Percentiles rank a stretch among this genome's conserved stretches.
Evolutionary conservation across 1,140 invertebrate genomes (phyloP).

Genomic region (Neodiprion virginianus): DNA sequence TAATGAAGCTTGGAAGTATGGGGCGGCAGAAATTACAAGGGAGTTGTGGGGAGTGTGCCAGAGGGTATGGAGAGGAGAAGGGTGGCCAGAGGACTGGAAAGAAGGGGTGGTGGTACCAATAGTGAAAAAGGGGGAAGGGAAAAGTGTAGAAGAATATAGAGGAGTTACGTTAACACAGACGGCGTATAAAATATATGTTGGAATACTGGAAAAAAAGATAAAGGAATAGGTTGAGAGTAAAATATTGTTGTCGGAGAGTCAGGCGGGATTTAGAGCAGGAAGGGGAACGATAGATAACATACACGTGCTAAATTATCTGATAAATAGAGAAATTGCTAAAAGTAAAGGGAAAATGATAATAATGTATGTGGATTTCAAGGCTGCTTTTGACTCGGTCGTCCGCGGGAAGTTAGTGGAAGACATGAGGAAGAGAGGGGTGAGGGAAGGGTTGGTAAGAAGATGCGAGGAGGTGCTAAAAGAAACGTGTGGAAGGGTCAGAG

Average conservation of each 20-base stretch:
- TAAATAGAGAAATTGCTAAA: background rate
- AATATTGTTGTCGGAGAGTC: too few species aligned
- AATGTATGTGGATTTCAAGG: conserved; percentile 21
- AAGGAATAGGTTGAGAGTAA: too few species aligned
- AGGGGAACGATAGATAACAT: background rate
- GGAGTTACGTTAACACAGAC: too few species aligned
- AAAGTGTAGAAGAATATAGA: background rate
- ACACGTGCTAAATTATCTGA: background rate
- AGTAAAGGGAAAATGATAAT: background rate
- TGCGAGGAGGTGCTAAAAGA: too few species aligned
- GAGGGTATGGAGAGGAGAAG: background rate
- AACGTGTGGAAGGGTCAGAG: too few species aligned
- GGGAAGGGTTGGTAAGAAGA: too few species aligned
- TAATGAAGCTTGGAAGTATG: background rate
- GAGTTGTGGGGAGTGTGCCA: background rate
- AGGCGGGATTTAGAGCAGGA: background rate
- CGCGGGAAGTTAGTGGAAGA: conserved; percentile 9
- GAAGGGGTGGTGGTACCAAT: background rate
- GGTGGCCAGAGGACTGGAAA: background rate
- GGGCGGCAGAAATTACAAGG: background rate
- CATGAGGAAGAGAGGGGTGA: too few species aligned
- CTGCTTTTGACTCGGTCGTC: conserved; percentile 14
- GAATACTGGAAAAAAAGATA: too few species aligned
- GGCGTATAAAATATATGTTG: too few species aligned
- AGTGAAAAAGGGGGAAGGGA: background rate